These are phyloP conservation scores for Lithosia quadra DNA, from an alignment of 2,888 invertebrate genomes.

Conservation along the genomic window DNA sequence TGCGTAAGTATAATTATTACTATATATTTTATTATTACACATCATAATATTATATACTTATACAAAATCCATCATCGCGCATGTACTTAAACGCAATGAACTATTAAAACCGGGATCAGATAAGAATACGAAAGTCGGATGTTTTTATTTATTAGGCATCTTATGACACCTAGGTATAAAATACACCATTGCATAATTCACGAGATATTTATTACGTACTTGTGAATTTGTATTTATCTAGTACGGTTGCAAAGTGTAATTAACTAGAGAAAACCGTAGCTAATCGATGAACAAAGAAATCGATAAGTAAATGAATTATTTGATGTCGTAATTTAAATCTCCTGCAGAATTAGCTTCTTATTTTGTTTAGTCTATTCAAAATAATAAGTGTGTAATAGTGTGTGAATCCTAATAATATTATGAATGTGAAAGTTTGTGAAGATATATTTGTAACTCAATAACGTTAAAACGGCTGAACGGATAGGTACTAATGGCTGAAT, in stretches of 20 bases:
- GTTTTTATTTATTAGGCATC: no score
- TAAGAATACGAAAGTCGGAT: neutral
- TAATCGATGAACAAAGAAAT: conserved; percentile 17
- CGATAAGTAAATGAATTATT: conserved; percentile 10
- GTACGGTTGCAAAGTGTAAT: conserved; percentile 15
- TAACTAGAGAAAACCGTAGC: conserved; percentile 13
- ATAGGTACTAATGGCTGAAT: no score
- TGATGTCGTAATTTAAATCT: conserved; percentile 12
- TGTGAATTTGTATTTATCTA: neutral
- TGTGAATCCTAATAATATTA: no score
- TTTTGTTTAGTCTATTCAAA: neutral
- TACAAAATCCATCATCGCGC: no score
- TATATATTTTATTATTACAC: no score
- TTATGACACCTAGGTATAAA: no score
- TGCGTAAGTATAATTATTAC: no score
- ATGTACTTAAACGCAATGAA: no score
- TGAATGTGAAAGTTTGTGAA: no score
- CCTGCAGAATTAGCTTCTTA: neutral
- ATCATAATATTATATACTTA: no score
- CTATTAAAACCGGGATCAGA: neutral
- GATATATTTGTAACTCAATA: no score
- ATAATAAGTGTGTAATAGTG: neutral
- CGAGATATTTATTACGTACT: neutral
- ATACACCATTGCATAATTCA: conserved; percentile 1
- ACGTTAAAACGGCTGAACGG: no score